Evolutionary conservation across 2,888 invertebrate genomes (phyloP).

Genomic region (Sicus ferrugineus): DNA sequence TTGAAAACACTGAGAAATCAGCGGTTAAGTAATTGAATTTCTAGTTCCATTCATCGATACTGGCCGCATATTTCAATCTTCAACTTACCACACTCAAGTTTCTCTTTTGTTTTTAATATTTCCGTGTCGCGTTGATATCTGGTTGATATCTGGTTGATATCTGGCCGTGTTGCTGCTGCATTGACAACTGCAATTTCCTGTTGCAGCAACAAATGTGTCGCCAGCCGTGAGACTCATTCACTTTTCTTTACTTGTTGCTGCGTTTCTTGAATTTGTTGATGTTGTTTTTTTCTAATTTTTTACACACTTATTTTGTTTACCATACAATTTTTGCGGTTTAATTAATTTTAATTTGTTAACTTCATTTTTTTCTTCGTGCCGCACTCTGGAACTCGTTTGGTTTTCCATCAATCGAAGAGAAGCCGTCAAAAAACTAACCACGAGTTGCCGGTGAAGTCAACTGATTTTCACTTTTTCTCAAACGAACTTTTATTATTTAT

Average conservation of each 20-base stretch:
- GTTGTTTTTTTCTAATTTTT: not conserved
- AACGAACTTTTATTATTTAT: no score
- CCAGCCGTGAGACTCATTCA: not conserved
- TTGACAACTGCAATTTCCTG: not conserved
- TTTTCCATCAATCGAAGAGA: not conserved
- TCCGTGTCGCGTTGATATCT: not conserved
- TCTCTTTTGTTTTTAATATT: not conserved
- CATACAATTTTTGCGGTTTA: constrained; percentile 18
- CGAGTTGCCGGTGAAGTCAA: not conserved
- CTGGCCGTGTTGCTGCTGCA: not conserved
- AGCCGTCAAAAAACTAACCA: constrained; percentile 10
- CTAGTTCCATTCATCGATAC: no score
- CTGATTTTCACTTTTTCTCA: constrained; percentile 11
- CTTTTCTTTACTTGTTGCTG: not conserved
- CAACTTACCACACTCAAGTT: not conserved
- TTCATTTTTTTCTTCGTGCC: not conserved
- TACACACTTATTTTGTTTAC: not conserved
- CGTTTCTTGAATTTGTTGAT: not conserved
- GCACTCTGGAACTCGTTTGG: constrained; percentile 10
- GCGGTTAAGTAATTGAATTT: no score
- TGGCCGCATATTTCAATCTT: no score
- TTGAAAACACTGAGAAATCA: no score
- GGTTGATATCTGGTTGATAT: not conserved
- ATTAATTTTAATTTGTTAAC: constrained; percentile 22
- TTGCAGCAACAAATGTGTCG: not conserved